Evolutionary conservation across 2,797 vertebrate genomes (phyloP), one percentile per base, ranked within the genome.

Genomic region (Gymnoscopelus braueri): DNA sequence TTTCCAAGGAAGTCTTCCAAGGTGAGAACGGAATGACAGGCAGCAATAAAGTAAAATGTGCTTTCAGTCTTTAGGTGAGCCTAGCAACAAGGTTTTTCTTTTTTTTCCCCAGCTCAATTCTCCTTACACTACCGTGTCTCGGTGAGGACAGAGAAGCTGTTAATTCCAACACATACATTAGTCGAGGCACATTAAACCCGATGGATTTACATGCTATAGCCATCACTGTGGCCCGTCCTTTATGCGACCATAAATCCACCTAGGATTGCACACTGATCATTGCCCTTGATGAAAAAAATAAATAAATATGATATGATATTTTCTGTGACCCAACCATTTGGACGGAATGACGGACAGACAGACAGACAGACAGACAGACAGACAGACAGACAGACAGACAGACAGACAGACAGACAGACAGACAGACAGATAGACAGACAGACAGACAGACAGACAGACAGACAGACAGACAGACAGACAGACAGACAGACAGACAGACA

Each of bases 111-210:
- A 62, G 35, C 69, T 62, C 54, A 70, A 72, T 69, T 44, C 64
- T 69, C 71, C 50, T 70, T 56, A 44, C 65, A 48, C 79, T 60
- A 9, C 5, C 4, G 67, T 72, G 67, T 79, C 55, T 80, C 63
- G 70, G 65, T 58, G 71, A 75, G 60, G 54, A 81, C 2, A 54
- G 32, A 19, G 65, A 73, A 58, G 74, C 69, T 81, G 72, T 85
- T 84, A 79, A 80, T 79, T 85, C 39, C 69, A 82, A 71, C 69
- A 58, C 65, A 79, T 86, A 67, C 71, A 84, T 87, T 89, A 86
- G 87, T 72, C 77, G 74, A 80, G 88, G 82, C 79, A 86, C 87
- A 88, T 91, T 88, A 90, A 91, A 86, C 77, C 80, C 32, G 48
- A 79, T 79, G 65, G 80, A 91, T 88, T 88, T 87, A 85, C 79